Conservation (phyloP, 2,797 vertebrate genomes). For the Danio tinwini region DNA sequence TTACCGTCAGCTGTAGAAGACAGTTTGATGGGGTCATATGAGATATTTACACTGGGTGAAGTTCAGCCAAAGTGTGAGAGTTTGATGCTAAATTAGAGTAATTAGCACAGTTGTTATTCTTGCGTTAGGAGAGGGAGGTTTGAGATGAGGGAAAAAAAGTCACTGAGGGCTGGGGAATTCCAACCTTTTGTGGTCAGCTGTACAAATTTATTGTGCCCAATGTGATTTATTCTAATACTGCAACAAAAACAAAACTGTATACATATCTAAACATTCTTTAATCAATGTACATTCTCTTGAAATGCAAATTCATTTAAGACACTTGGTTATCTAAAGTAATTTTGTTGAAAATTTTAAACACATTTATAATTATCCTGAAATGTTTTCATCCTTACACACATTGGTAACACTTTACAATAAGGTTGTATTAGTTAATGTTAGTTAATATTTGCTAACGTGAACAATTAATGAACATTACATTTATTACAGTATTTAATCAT, state of each 20-base stretch:
- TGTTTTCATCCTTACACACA: too few species aligned
- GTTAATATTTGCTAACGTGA: too few species aligned
- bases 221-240: background rate
- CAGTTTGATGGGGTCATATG: conserved; percentile 72
- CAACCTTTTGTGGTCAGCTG: background rate
- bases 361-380: too few species aligned
- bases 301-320: too few species aligned
- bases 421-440: too few species aligned
- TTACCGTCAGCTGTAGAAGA: conserved; percentile 65
- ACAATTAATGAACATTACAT: too few species aligned
- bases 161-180: background rate
- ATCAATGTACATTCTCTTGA: too few species aligned
- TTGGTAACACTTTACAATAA: too few species aligned
- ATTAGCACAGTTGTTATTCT: conserved; percentile 74
- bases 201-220: background rate
- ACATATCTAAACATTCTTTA: too few species aligned
- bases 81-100: conserved; percentile 73
- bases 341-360: too few species aligned
- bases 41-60: conserved; percentile 75
- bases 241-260: background rate
- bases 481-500: too few species aligned
- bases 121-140: conserved; percentile 63
- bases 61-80: conserved; percentile 73
- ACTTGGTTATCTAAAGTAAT: too few species aligned
- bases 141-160: conserved; percentile 22